These are phyloP conservation scores for Drosophila ogumai DNA, from an alignment of 1,140 invertebrate genomes.

Conservation along the genomic window DNA sequence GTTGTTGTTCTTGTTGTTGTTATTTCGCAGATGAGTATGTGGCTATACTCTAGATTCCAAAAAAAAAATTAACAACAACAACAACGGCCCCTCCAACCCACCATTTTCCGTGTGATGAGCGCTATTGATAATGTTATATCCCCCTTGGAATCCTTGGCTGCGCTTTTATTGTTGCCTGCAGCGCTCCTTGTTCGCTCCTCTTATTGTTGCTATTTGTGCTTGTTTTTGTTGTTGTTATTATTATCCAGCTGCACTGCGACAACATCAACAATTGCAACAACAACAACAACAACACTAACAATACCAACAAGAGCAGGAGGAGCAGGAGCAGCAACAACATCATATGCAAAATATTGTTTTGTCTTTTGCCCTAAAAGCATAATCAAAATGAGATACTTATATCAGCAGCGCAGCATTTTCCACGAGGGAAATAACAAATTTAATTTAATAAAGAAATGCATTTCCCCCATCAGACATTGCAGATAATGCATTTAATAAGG, in stretches of 20 bases:
- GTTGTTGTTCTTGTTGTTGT: slow-evolving; percentile 37
- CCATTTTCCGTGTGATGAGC: slow-evolving; percentile 59
- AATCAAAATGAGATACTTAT: slow-evolving; percentile 32
- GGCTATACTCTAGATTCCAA: slow-evolving; percentile 1
- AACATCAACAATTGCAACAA: slow-evolving; percentile 31
- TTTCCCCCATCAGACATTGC: neutral
- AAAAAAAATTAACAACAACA: neutral
- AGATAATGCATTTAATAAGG: too few species aligned
- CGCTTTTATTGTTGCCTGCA: slow-evolving; percentile 51
- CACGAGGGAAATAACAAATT: slow-evolving; percentile 30
- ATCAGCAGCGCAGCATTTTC: slow-evolving; percentile 13
- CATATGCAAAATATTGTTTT: slow-evolving; percentile 45
- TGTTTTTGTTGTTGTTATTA: slow-evolving; percentile 21
- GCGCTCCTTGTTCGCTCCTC: slow-evolving; percentile 40
- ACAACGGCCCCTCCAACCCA: neutral
- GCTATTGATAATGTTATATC: slow-evolving; percentile 70
- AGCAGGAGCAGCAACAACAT: slow-evolving; percentile 5
- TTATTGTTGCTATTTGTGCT: slow-evolving; percentile 20
- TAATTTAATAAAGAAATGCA: slow-evolving; percentile 40
- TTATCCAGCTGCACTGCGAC: slow-evolving; percentile 46
- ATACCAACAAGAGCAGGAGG: neutral
- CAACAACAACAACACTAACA: slow-evolving; percentile 2
- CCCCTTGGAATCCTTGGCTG: slow-evolving; percentile 40
- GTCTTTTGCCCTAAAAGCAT: slow-evolving; percentile 31
- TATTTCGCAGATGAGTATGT: slow-evolving; percentile 42